Conservation (phyloP, 1,140 invertebrate genomes). For the Aphis gossypii region DNA sequence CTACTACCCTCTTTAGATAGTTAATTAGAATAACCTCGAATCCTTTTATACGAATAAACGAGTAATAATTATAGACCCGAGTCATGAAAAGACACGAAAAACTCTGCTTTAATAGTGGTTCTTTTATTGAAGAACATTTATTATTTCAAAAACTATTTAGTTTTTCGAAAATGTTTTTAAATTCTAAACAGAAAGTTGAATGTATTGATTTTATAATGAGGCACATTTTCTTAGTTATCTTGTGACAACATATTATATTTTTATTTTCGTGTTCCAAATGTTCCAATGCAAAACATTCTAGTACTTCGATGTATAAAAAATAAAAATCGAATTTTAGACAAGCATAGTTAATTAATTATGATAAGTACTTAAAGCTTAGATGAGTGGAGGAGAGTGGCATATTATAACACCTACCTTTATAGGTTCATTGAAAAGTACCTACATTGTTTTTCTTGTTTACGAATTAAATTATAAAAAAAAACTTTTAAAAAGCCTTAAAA, state of each 20-base stretch:
- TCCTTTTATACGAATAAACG: background rate
- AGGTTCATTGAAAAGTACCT: background rate
- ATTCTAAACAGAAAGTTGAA: too few relatives aligned
- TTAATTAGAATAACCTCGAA: background rate
- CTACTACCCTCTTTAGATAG: background rate
- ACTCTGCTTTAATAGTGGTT: background rate
- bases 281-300: background rate
- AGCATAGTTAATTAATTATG: background rate
- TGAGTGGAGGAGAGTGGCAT: background rate
- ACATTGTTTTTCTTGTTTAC: background rate
- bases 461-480: background rate
- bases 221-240: background rate
- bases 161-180: background rate
- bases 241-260: background rate
- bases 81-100: background rate
- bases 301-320: background rate
- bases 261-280: background rate
- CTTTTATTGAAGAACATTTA: background rate
- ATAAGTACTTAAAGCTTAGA: background rate
- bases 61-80: constrained; percentile 11
- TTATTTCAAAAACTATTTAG: background rate
- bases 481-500: background rate
- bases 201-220: too few relatives aligned
- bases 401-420: background rate
- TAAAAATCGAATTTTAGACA: background rate